Conservation (phyloP, 2,888 invertebrate species). For the Caenorhabditis imperialis region DNA sequence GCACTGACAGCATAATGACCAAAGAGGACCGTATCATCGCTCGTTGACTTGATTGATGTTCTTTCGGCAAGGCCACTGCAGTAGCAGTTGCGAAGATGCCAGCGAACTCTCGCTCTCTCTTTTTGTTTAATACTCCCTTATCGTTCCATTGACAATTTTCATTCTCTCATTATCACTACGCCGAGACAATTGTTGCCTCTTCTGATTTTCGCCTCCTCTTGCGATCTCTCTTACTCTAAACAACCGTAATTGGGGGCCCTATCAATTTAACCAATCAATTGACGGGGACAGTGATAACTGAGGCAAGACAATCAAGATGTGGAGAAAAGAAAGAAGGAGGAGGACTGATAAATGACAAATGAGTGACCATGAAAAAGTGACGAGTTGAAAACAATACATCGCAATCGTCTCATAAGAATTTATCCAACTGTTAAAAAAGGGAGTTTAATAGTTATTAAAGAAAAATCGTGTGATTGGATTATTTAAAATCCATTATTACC, state of each 20-base stretch:
- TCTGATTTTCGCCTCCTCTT: constrained; percentile 14
- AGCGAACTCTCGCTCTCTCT: not conserved
- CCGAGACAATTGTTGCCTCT: constrained; percentile 21
- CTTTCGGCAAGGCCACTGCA: constrained; percentile 5
- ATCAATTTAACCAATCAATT: constrained; percentile 49
- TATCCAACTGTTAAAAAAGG: not conserved
- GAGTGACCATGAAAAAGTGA: constrained; percentile 58
- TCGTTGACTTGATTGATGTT: constrained; percentile 43
- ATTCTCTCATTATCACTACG: not conserved
- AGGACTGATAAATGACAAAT: constrained; percentile 49
- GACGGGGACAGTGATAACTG: constrained; percentile 1
- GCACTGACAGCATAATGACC: not conserved
- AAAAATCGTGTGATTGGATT: no score
- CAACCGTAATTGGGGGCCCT: constrained; percentile 57
- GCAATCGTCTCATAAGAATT: no score
- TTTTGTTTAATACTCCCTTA: not conserved
- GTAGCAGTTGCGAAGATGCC: not conserved
- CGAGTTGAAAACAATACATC: constrained; percentile 53
- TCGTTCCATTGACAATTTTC: no score
- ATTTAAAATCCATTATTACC: no score
- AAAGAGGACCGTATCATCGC: constrained; percentile 4
- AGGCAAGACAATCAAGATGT: constrained; percentile 9
- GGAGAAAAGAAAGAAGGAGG: not conserved
- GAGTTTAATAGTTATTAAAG: not conserved
- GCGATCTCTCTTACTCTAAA: constrained; percentile 32